Percentiles rank a stretch among this genome's conserved stretches.
phyloP scores from a whole-genome alignment of 2,113 vertebrate genomes.

The Thalassarche chlororhynchos region DNA sequence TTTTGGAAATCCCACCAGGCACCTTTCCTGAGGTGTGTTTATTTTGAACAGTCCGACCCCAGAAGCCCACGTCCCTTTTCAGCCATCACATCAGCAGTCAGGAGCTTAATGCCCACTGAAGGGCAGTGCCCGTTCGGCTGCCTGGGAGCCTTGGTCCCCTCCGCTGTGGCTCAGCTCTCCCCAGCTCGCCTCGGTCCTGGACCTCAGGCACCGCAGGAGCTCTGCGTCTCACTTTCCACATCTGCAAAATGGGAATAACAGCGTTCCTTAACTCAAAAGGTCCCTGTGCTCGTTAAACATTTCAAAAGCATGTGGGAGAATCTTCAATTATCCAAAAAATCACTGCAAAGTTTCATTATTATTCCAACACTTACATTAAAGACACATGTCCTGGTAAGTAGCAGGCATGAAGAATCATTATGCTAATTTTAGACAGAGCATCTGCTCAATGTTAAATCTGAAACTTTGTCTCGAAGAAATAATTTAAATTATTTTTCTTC shows the following conservation, averaged over 20 bases:
- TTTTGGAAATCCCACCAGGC: background rate
- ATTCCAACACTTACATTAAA: conserved; percentile 30
- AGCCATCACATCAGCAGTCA: background rate
- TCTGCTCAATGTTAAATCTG: conserved; percentile 72
- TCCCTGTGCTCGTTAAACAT: background rate
- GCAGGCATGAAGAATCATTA: conserved; percentile 61
- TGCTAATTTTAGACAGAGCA: conserved; percentile 79
- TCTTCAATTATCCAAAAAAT: background rate
- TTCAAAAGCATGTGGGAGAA: background rate
- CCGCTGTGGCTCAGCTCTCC: background rate
- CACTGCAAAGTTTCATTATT: background rate
- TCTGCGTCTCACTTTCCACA: background rate
- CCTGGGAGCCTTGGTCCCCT: background rate
- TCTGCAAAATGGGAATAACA: background rate
- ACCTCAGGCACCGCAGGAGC: background rate
- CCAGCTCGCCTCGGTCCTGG: background rate
- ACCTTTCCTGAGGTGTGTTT: background rate
- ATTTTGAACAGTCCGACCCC: background rate
- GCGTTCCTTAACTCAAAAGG: background rate
- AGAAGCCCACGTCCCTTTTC: background rate
- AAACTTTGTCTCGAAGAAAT: conserved; percentile 66
- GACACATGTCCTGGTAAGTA: conserved; percentile 65
- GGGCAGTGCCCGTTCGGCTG: rapidly evolving
- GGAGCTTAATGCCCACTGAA: background rate
- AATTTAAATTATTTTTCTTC: conserved; percentile 26